Evolutionary conservation across 2,888 invertebrate species (phyloP).

Genomic region (Charanyca ferruginea): DNA sequence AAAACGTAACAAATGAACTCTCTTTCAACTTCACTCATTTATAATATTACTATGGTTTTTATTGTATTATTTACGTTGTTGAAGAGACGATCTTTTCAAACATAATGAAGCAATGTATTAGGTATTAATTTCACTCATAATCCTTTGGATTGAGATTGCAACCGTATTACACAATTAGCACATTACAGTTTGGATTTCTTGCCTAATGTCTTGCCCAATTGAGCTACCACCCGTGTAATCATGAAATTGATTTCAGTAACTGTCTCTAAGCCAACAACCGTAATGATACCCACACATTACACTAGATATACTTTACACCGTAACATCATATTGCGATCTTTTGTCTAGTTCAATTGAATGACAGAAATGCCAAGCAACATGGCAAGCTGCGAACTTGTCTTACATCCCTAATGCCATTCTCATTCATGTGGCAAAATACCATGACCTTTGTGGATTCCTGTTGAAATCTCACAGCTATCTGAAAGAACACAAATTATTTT

Average conservation of each 20-base stretch:
- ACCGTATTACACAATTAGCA: too few species aligned
- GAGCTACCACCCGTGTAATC: background rate
- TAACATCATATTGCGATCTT: slow-evolving; percentile 39
- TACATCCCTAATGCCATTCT: slow-evolving; percentile 63
- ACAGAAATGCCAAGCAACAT: slow-evolving; percentile 19
- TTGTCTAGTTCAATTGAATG: slow-evolving; percentile 29
- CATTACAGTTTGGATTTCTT: too few species aligned
- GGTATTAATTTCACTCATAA: too few species aligned
- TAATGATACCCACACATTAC: slow-evolving; percentile 27
- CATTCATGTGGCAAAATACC: slow-evolving; percentile 67
- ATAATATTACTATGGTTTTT: too few species aligned
- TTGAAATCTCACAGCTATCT: slow-evolving; percentile 52
- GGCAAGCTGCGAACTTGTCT: slow-evolving; percentile 35
- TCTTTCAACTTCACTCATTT: too few species aligned
- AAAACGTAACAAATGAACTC: too few species aligned
- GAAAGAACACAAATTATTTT: slow-evolving; percentile 1
- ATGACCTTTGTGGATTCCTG: slow-evolving; percentile 67
- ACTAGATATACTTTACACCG: slow-evolving; percentile 29
- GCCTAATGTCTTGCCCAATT: too few species aligned
- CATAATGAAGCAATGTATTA: too few species aligned
- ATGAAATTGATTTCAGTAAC: slow-evolving; percentile 20
- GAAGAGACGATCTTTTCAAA: too few species aligned
- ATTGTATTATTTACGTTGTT: too few species aligned
- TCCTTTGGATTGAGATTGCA: too few species aligned
- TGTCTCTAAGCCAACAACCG: slow-evolving; percentile 25